These are phyloP conservation scores for Crotalus tigris DNA, from an alignment of 2,113 vertebrate genomes.

Conservation along the genomic window DNA sequence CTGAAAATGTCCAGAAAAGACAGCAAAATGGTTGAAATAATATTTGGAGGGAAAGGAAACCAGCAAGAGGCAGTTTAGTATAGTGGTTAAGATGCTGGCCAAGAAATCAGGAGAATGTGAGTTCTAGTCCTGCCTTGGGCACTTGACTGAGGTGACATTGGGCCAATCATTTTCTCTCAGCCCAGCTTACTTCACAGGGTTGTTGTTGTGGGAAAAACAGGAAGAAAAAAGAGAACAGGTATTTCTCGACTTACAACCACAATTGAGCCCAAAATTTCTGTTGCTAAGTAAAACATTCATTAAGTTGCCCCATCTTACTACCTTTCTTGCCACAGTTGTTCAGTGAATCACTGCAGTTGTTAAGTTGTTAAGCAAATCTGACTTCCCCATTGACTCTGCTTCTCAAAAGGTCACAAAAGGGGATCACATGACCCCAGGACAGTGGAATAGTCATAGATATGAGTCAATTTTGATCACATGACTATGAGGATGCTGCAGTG, in stretches of 20 bases:
- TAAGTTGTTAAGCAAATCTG: not conserved
- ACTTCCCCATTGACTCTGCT: not conserved
- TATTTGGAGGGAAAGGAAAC: not conserved
- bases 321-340: not conserved
- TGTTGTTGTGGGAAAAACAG: not conserved
- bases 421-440: not conserved
- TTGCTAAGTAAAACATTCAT: not conserved
- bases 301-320: not conserved
- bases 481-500: not conserved
- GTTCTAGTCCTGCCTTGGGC: not conserved
- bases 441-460: not conserved
- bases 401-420: not conserved
- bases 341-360: not conserved
- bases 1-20: not conserved
- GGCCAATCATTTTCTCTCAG: not conserved
- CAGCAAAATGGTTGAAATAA: not conserved
- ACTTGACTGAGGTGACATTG: not conserved
- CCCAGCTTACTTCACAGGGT: not conserved
- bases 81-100: not conserved
- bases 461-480: not conserved
- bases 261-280: not conserved
- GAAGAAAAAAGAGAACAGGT: not conserved
- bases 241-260: not conserved
- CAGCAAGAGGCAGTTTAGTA: not conserved
- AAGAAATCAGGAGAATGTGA: not conserved